These are phyloP conservation scores for Tonatia bakeri DNA, from an alignment of 2,113 vertebrate genomes.

Conservation along the genomic window DNA sequence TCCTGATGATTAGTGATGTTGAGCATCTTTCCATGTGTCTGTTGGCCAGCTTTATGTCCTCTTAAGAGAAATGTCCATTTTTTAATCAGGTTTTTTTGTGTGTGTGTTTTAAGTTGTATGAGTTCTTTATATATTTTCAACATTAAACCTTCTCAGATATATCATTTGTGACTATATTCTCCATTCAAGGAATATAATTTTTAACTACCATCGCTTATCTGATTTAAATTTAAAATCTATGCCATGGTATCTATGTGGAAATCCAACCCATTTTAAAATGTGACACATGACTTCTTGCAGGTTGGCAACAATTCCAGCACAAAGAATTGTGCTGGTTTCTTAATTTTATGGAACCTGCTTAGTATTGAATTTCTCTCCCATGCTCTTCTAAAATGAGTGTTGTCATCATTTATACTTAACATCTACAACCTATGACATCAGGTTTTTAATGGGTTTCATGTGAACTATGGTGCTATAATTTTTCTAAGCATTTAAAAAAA, in stretches of 20 bases:
- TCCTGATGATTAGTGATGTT: too few relatives aligned
- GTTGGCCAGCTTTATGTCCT: not conserved
- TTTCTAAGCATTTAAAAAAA: conserved; percentile 81
- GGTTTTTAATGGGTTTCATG: conserved; percentile 87
- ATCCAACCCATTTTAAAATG: conserved; percentile 65
- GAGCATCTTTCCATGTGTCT: not conserved
- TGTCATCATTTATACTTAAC: conserved; percentile 65
- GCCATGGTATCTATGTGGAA: conserved; percentile 52
- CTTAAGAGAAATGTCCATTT: not conserved
- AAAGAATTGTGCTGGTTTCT: conserved; percentile 58
- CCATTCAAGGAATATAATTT: conserved; percentile 58
- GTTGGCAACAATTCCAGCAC: conserved; percentile 64
- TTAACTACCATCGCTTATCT: conserved; percentile 65
- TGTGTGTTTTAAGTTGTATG: not conserved
- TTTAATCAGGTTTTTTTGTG: not conserved
- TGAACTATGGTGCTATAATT: conserved; percentile 81
- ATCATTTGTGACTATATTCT: not conserved
- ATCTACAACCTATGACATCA: conserved; percentile 66
- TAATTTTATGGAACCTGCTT: conserved; percentile 68
- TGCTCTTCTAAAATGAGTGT: conserved; percentile 62
- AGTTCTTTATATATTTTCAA: not conserved
- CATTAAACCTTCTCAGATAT: not conserved
- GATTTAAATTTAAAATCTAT: conserved; percentile 72
- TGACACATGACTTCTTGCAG: conserved; percentile 63
- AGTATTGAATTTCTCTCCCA: conserved; percentile 59